Conservation (phyloP, 2,113 vertebrate genomes). For the Ellobius talpinus region DNA sequence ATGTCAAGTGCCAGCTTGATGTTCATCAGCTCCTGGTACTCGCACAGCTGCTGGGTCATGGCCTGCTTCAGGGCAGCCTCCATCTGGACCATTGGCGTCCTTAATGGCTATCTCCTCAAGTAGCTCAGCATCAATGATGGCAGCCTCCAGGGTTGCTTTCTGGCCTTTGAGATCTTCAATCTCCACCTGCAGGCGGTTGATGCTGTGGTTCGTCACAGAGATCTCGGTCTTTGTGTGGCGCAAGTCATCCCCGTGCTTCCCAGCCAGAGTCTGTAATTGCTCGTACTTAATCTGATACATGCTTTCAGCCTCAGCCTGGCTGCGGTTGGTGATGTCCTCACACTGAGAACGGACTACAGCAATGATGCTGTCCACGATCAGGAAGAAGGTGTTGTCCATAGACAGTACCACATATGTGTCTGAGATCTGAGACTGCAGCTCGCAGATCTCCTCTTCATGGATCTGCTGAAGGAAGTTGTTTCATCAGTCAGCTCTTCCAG, state of each 20-base stretch:
- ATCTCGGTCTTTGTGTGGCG: constrained; percentile 93
- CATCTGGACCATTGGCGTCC: constrained; percentile 74
- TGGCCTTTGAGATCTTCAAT: constrained; percentile 94
- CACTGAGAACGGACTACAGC: constrained; percentile 94
- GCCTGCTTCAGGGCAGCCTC: constrained; percentile 79
- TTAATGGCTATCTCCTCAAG: constrained; percentile 84
- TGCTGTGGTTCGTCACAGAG: constrained; percentile 92
- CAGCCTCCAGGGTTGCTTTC: constrained; percentile 81
- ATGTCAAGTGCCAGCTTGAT: constrained; percentile 87
- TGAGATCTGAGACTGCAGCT: constrained; percentile 92
- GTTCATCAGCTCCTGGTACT: constrained; percentile 88
- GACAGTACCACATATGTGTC: constrained; percentile 94
- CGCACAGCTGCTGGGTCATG: constrained; percentile 83
- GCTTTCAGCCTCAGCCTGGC: constrained; percentile 91
- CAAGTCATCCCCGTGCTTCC: constrained; percentile 93
- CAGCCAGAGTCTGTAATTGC: constrained; percentile 92
- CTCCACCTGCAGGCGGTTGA: constrained; percentile 93
- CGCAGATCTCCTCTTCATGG: constrained; percentile 94
- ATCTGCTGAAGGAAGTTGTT: constrained; percentile 94
- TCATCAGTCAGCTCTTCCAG: constrained; percentile 94
- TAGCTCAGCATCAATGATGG: constrained; percentile 84
- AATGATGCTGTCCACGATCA: constrained; percentile 94
- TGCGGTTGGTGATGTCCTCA: constrained; percentile 92
- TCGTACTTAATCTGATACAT: constrained; percentile 95
- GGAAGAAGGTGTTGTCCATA: constrained; percentile 94